These are phyloP conservation scores for Geophilus truncorum DNA, from an alignment of 2,888 invertebrate genomes.

Conservation along the genomic window DNA sequence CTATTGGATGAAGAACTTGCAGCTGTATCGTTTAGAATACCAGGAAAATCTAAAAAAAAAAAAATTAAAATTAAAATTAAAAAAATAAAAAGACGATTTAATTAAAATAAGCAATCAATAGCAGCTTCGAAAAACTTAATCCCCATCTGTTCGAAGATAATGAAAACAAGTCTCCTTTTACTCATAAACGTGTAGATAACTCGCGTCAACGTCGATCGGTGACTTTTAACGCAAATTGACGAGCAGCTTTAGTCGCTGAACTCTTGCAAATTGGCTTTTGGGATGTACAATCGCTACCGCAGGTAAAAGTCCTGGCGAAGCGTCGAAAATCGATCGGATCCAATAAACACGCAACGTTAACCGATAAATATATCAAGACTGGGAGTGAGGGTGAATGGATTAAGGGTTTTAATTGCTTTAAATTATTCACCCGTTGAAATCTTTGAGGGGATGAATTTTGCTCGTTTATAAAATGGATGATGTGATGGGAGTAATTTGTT, in stretches of 20 bases:
- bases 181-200: neutral
- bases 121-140: neutral
- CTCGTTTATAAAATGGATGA: too few species aligned
- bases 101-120: neutral
- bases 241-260: neutral
- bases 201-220: too few species aligned
- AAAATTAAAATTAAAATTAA: neutral
- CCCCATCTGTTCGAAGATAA: neutral
- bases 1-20: slow-evolving; percentile 40
- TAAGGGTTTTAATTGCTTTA: neutral
- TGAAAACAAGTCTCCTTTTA: neutral
- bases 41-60: slow-evolving; percentile 31
- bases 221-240: too few species aligned
- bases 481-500: too few species aligned
- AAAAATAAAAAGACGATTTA: too few species aligned
- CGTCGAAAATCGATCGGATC: neutral
- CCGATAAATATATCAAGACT: neutral
- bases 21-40: slow-evolving; percentile 39
- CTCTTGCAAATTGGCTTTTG: neutral
- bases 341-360: neutral
- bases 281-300: neutral
- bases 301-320: neutral
- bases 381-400: neutral
- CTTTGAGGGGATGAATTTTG: too few species aligned
- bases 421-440: too few species aligned